A percentile compares a stretch with the other conserved stretches of the same genome.
phyloP scores from a whole-genome alignment of 2,113 vertebrate genomes.

The Alethe diademata region DNA sequence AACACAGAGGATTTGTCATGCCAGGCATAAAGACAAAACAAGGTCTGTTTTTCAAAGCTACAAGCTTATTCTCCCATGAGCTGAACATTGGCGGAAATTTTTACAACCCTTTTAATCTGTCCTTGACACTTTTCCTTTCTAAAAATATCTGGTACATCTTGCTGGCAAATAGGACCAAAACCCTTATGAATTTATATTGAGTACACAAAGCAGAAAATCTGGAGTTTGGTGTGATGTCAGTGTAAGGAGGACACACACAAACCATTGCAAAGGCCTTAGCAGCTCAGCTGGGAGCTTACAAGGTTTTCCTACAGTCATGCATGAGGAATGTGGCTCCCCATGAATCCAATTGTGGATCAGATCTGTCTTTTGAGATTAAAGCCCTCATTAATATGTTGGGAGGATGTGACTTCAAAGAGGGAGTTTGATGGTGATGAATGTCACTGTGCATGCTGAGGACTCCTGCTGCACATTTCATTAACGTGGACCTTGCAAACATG shows the following conservation, averaged over 20 bases:
- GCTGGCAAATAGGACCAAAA: background rate
- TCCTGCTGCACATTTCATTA: background rate
- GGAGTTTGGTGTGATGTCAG: background rate
- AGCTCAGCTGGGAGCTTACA: background rate
- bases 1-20: background rate
- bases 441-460: background rate
- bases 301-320: background rate
- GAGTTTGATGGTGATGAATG: background rate
- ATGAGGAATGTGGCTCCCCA: background rate
- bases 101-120: background rate
- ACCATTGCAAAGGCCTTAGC: background rate
- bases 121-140: background rate
- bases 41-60: background rate
- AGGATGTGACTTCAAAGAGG: background rate
- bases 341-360: background rate
- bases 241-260: background rate
- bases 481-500: background rate
- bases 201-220: background rate
- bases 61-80: background rate
- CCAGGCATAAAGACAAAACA: background rate
- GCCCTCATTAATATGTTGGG: background rate
- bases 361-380: conserved; percentile 11
- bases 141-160: background rate
- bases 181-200: background rate
- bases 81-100: background rate